phyloP scores from a whole-genome alignment of 1,140 invertebrate species.

The Hesperophylax magnus region DNA sequence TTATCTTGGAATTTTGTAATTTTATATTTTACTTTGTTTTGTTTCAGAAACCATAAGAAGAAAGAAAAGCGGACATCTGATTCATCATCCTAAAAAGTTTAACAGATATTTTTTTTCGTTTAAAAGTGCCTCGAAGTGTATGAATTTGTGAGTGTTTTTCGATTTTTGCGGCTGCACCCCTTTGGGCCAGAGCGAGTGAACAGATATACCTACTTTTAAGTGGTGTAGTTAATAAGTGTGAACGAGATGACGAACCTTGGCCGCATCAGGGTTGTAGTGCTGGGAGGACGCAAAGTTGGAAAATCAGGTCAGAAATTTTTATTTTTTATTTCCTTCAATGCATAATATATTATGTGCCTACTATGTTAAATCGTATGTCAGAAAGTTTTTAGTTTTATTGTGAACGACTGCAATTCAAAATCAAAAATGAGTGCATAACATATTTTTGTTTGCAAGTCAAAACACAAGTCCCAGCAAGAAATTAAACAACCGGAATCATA shows the following conservation, averaged over 20 bases:
- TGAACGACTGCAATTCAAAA: no score
- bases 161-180: background rate
- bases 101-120: background rate
- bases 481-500: no score
- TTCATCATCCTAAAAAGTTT: background rate
- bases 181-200: conserved; percentile 14
- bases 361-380: background rate
- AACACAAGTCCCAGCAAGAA: no score
- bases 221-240: background rate
- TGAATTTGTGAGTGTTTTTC: background rate
- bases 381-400: no score
- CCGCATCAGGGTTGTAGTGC: conserved; percentile 54
- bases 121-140: background rate
- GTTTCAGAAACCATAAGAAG: conserved; percentile 15
- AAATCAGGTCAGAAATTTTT: conserved; percentile 53
- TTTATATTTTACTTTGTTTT: background rate
- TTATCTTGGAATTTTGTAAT: no score
- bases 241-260: conserved; percentile 56
- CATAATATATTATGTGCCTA: background rate
- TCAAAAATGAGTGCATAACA: no score
- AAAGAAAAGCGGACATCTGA: background rate
- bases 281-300: conserved; percentile 53
- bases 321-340: conserved; percentile 9
- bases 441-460: no score
- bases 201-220: background rate